phyloP scores from a whole-genome alignment of 1,140 invertebrate genomes.

The Apis florea region DNA sequence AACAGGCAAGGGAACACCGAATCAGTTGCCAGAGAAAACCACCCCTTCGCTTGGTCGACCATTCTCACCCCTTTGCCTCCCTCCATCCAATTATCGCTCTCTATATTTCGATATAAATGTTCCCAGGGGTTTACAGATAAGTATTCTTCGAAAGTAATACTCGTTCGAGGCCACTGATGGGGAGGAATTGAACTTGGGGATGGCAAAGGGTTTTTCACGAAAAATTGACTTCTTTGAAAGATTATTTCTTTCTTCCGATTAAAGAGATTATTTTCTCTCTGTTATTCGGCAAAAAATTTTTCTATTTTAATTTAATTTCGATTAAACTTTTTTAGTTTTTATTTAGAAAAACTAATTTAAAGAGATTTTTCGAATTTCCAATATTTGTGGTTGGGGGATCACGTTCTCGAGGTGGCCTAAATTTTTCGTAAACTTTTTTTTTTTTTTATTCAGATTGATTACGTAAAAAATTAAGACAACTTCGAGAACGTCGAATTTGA shows the following conservation, averaged over 20 bases:
- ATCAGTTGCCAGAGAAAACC: conserved; percentile 24
- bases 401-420: neutral
- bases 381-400: neutral
- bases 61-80: neutral
- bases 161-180: conserved; percentile 2
- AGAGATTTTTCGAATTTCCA: too few species aligned
- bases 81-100: neutral
- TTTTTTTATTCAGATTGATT: too few species aligned
- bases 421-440: neutral
- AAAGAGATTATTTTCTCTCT: neutral
- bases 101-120: neutral
- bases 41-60: neutral
- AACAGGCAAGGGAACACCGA: conserved; percentile 41
- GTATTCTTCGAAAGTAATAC: conserved; percentile 8
- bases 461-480: neutral
- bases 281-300: too few species aligned
- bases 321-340: neutral
- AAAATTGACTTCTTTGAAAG: neutral
- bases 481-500: neutral
- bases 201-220: neutral
- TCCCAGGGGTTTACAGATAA: neutral
- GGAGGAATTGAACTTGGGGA: conserved; percentile 1
- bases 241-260: neutral
- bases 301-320: neutral
- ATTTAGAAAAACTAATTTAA: neutral